Evolutionary conservation across 1,140 invertebrate species (phyloP), one percentile per base, ranked within the genome.

Genomic region (Euura lappo): DNA sequence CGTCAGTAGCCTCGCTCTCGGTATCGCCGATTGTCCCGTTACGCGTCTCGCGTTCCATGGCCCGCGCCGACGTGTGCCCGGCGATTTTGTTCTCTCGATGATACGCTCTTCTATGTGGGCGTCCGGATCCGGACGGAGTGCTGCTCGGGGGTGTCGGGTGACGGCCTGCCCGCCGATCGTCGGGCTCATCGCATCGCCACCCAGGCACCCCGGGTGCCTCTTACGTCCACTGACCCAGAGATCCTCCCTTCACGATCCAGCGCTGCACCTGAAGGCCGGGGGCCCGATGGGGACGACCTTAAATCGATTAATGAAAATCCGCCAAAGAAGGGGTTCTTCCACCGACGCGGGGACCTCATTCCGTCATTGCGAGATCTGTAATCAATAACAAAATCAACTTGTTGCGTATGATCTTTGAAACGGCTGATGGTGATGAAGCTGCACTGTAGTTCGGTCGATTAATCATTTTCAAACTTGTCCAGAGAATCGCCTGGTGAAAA

Each of bases 121-220:
- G 80, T 76, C 77, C 78, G 79, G 78, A 79, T 80, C 80, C 83
- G 78, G 80, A 76, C 80, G 84, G 80, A 80, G 28, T 28, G 28
- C 28, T 28, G 28, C 8, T 64, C 72, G 80, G 78, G 79, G 80
- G 78, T 82, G 80, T 79, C 80, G 82, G 79, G 79, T 83, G 82
- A 79, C 83, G 83, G 75, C 77, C 78, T 80, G 80, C 77, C 78
- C 78, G 79, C 78, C 80, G 81, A 80, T 84, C 78, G 80, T 77
- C 81, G 84, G 80, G 81, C 85, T 87, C 86, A 87, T 87, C 84
- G 85, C 84, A 87, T 86, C 80, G 84, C 80, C 81, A 80, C 80
- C 77, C 79, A 79, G 81, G 81, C 78, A 79, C 78, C 77, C 73
- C 66, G 69, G 73, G 78, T 78, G 80, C 78, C 79, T 75, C 74